Base-by-base conservation (phyloP, 2,888 invertebrate species). In the Caenorhabditis sp. region DNA sequence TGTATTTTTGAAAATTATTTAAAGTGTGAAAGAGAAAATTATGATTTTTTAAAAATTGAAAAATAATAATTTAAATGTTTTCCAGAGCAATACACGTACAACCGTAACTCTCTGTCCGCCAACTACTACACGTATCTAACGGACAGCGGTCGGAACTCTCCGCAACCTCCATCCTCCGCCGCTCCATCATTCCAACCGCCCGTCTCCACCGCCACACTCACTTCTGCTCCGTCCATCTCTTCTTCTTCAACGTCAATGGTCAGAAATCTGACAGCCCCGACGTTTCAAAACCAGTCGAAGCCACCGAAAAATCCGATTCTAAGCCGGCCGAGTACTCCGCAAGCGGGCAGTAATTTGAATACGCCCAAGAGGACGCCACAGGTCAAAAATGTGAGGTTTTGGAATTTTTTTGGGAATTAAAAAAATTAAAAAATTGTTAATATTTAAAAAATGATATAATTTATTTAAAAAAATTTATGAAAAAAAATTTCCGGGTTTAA, bases 11-110 rank as follows among this genome's bases (percentile, higher is more conserved):
- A 37, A 37, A 53, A 62, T 24, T 26, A 40, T 0, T n/a, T n/a
- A n/a, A n/a, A n/a, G n/a, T n/a, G n/a, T n/a, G n/a, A n/a, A n/a
- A n/a, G n/a, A n/a, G n/a, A n/a, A n/a, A n/a, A n/a, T n/a, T n/a
- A 28, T 72, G 28, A 53, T 32, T 32, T 32, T 32, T 9, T 32
- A 32, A 6, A 6, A 6, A 6, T 32, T 32, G 9, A 9, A 4
- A 6, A 32, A 32, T 32, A 32, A 32, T 32, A 9, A 32, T 32
- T 4, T 32, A 6, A 32, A 6, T 32, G 9, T 9, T 9, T 51
- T 88, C 60, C 72, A 89, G 89, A 86, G 9, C 81, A 85, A 28
- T 89, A 83, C 78, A 69, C 85, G 32, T 88, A 88, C 58, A 82
- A 81, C 13, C 81, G 88, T 0, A 77, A 76, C 24, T 81, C 82